Evolutionary conservation across 2,888 invertebrate genomes (phyloP).

Genomic region (Myopa testacea): DNA sequence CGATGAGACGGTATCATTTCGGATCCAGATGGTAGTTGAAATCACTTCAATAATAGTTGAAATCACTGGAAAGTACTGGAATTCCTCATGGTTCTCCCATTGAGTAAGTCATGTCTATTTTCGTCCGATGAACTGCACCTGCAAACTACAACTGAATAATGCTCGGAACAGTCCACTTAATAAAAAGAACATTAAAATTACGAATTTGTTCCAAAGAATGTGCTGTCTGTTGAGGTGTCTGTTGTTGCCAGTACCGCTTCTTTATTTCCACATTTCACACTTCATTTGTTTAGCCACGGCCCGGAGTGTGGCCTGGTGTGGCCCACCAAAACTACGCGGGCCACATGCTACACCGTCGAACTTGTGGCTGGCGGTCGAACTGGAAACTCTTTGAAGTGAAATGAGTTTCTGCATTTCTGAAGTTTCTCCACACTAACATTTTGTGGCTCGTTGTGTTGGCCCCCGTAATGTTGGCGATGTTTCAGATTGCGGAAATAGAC

Average conservation of each 20-base stretch:
- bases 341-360: slow-evolving; percentile 12
- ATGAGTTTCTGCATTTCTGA: not conserved
- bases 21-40: no score
- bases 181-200: not conserved
- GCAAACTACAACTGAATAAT: no score
- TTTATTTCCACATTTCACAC: slow-evolving; percentile 15
- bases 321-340: not conserved
- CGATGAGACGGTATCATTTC: no score
- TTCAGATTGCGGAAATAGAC: slow-evolving; percentile 20
- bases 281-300: slow-evolving; percentile 10
- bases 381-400: not conserved
- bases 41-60: no score
- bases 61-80: no score
- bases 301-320: not conserved
- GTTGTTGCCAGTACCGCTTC: not conserved
- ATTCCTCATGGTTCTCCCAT: no score
- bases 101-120: no score
- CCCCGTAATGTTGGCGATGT: not conserved
- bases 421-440: no score
- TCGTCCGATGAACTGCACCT: no score
- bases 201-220: slow-evolving; percentile 1
- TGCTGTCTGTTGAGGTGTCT: not conserved
- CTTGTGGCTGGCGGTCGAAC: no score
- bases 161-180: not conserved
- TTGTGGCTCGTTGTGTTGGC: not conserved